A percentile compares a stretch with the other conserved stretches of the same genome.
phyloP scores from a whole-genome alignment of 1,140 invertebrate genomes.

The Elysia chlorotica region DNA sequence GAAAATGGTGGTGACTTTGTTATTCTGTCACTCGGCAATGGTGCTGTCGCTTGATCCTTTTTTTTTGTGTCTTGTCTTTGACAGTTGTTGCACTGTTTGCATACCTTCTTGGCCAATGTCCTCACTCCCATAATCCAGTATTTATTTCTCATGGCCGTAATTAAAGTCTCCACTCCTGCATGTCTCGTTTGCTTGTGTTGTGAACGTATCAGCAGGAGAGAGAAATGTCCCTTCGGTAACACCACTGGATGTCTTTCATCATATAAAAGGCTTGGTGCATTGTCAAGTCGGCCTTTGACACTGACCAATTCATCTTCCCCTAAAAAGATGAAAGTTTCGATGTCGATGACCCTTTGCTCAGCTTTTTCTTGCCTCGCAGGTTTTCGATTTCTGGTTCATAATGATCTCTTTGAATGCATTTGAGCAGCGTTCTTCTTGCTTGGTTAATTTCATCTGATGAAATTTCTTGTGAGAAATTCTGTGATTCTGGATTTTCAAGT shows the following conservation, averaged over 20 bases:
- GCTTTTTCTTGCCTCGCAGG: background rate
- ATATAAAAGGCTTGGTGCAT: background rate
- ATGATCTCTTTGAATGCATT: background rate
- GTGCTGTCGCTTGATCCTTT: background rate
- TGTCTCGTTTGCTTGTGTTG: background rate
- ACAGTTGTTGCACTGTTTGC: background rate
- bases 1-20: background rate
- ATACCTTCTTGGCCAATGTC: background rate
- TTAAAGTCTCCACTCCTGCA: background rate
- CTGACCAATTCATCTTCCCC: slow-evolving; percentile 4
- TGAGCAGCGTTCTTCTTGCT: background rate
- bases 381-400: background rate
- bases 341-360: background rate
- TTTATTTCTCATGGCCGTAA: background rate
- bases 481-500: background rate
- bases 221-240: background rate
- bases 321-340: background rate
- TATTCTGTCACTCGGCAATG: background rate
- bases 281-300: background rate
- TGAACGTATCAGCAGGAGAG: background rate
- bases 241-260: slow-evolving; percentile 3
- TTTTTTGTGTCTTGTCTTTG: background rate
- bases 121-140: slow-evolving; percentile 5
- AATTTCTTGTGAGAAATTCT: background rate
- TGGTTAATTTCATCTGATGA: background rate